Evolutionary conservation across 2,797 vertebrate species (phyloP), one percentile per base, ranked within the genome.

Genomic region (Pangasius macronema): DNA sequence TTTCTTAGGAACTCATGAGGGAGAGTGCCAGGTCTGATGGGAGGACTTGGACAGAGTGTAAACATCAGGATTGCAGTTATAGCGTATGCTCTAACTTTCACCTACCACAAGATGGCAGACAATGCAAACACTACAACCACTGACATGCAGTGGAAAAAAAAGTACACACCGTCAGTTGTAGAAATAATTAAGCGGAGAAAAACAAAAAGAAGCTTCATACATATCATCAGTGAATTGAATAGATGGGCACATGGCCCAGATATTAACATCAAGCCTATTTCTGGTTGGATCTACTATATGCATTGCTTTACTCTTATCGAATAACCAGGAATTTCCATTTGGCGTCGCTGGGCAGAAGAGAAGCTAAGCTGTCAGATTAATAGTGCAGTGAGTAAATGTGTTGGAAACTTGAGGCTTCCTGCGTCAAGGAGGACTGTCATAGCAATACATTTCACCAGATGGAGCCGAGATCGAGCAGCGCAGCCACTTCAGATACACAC

Each of bases 261-360:
- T 3, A 24, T 24, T 36, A 61, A 27, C 20, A 42, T 61, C 55
- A 27, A 53, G 27, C 75, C 49, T 4, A 42, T 3, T 55, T 80
- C 76, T 59, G 3, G 6, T 51, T 16, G 51, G 49, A 24, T 85
- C 90, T 91, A 92, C 89, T 88, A 85, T 42, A 88, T 77, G 91
- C 92, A 89, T 82, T 53, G 82, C 91, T 91, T 85, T 80, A 85
- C 63, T 79, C 85, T 86, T 61, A 87, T 86, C 79, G 77, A 87
- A 81, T 89, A 86, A 87, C 65, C 90, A 93, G 92, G 94, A 95
- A 95, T 95, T 92, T 95, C 92, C 92, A 86, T 73, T 91, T 87
- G 87, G 89, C 89, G 67, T 89, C 89, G 57, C 49, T 67, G 80
- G 83, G 87, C 39, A 86, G 87, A 91, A 91, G 92, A 92, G 93